Conservation (phyloP, 2,888 invertebrate species). For the Villa cingulata region DNA sequence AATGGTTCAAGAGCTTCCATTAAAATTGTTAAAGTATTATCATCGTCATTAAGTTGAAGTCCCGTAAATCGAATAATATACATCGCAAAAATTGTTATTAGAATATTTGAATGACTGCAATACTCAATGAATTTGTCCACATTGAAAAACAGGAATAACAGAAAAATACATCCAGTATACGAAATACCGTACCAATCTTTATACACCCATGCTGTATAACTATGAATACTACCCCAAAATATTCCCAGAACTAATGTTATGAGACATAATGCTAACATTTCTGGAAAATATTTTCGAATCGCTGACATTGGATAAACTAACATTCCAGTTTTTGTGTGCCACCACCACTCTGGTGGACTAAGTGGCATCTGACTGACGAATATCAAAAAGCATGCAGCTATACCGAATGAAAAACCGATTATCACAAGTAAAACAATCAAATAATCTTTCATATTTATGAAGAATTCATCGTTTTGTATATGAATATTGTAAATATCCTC, state of each 20-base stretch:
- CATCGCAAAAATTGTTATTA: slow-evolving; percentile 68
- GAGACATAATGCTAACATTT: slow-evolving; percentile 54
- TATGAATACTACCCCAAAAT: slow-evolving; percentile 69
- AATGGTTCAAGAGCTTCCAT: slow-evolving; percentile 62
- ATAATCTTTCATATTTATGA: not conserved
- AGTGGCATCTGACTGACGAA: slow-evolving; percentile 49
- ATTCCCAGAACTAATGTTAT: slow-evolving; percentile 58
- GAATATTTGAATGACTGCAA: slow-evolving; percentile 65
- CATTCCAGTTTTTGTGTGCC: slow-evolving; percentile 67
- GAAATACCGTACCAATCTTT: slow-evolving; percentile 21
- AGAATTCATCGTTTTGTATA: not conserved
- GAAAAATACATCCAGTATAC: slow-evolving; percentile 22
- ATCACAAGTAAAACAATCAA: not conserved
- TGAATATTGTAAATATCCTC: not conserved
- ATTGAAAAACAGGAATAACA: slow-evolving; percentile 37
- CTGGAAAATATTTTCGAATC: slow-evolving; percentile 59
- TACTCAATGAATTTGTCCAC: slow-evolving; percentile 74
- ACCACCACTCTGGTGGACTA: slow-evolving; percentile 77
- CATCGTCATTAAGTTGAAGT: slow-evolving; percentile 43
- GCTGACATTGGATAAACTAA: slow-evolving; percentile 67
- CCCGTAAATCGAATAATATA: slow-evolving; percentile 64
- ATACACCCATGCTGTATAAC: slow-evolving; percentile 56
- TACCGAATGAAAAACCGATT: slow-evolving; percentile 17
- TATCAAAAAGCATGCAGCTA: slow-evolving; percentile 47
- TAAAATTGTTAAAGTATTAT: slow-evolving; percentile 48